Evolutionary conservation across 2,888 invertebrate species (phyloP), one percentile per base, ranked within the genome.

Genomic region (Lochmaea capreae): DNA sequence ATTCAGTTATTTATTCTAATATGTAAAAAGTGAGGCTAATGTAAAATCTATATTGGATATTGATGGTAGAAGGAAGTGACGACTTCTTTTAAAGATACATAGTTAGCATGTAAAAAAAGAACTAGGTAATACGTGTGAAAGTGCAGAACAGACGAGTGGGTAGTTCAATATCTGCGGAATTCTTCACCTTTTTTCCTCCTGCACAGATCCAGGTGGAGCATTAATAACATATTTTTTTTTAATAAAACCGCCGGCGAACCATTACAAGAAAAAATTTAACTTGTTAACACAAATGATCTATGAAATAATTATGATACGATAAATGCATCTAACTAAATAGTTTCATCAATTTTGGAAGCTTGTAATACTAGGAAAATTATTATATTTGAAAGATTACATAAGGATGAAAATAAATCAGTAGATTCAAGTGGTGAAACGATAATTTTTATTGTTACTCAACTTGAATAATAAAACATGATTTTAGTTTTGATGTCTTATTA

Each of bases 161-260:
- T 70, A 76, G 73, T 75, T 77, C 77, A 79, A 76, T 84, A 86
- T 84, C 88, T 88, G 88, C 89, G 87, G 87, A 88, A 87, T 88
- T 88, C 89, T 89, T 90, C 90, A 90, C 90, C 90, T 90, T 90
- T 90, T 89, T 90, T 90, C 90, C 90, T 90, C 90, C 90, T 90
- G 89, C 82, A 85, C 83, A 84, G 84, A 85, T 86, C 87, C 86
- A 85, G 84, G 85, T 84, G 85, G 62, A 63, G 87, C 86, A 86
- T 86, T 86, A 86, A 85, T 86, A 87, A 87, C 85, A 87, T 84
- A 86, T 85, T 85, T 84, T 84, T 86, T 49, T 42, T 11, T 54
- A n/a, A 57, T 62, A 63, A 69, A 57, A 85, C 84, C 84, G 86
- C 87, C 86, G 87, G 86, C 86, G 85, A 87, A 86, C 86, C 83